phyloP scores from a whole-genome alignment of 2,888 invertebrate species.

The Leptopilina drosophilae region DNA sequence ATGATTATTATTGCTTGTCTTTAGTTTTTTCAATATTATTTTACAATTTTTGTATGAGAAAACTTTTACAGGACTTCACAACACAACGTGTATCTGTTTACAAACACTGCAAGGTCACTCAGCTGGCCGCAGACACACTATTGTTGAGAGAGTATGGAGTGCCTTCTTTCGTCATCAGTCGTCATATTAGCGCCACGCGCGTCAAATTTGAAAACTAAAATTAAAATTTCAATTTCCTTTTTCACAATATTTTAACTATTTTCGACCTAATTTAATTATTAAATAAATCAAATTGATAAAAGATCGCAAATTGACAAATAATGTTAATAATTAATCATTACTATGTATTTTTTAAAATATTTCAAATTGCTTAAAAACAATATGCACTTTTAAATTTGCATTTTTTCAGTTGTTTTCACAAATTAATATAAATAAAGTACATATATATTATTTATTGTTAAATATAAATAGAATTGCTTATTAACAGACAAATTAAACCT shows the following conservation, averaged over 20 bases:
- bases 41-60: constrained; percentile 25
- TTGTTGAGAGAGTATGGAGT: constrained; percentile 9
- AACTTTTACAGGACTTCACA: constrained; percentile 55
- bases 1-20: constrained; percentile 42
- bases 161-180: not conserved
- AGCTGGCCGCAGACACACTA: constrained; percentile 68
- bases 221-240: constrained; percentile 2
- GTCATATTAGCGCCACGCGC: not conserved
- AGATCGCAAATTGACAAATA: too few relatives aligned
- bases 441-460: too few relatives aligned
- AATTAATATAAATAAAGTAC: too few relatives aligned
- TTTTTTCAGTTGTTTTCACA: too few relatives aligned
- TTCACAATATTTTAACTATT: not conserved
- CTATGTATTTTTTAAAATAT: too few relatives aligned
- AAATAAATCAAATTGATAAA: not conserved
- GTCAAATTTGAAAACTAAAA: not conserved
- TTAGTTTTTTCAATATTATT: constrained; percentile 17
- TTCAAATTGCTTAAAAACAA: too few relatives aligned
- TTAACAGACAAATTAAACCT: too few relatives aligned
- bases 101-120: constrained; percentile 87
- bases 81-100: constrained; percentile 85
- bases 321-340: too few relatives aligned
- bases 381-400: too few relatives aligned
- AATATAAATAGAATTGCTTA: too few relatives aligned
- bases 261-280: not conserved